Evolutionary conservation across 2,113 vertebrate species (phyloP).

Genomic region (Oostethus manadensis): DNA sequence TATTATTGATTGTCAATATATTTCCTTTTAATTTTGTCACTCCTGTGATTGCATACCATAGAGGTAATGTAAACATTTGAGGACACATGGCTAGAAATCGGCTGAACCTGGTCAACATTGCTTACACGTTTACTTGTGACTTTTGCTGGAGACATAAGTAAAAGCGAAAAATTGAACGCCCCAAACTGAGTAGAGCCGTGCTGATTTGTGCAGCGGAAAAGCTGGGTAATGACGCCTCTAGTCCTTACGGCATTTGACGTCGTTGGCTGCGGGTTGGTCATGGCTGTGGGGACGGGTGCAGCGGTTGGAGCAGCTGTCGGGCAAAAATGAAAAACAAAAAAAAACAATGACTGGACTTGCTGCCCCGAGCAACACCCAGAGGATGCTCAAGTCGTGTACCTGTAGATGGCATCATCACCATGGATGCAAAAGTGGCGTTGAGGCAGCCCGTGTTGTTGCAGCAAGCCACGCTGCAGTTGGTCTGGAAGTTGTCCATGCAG

Average conservation of each 20-base stretch:
- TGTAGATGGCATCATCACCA: not conserved
- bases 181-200: too few species aligned
- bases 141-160: too few species aligned
- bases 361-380: too few species aligned
- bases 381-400: not conserved
- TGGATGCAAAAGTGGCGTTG: not conserved
- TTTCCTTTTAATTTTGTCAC: too few species aligned
- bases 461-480: not conserved
- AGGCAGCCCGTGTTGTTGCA: not conserved
- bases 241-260: not conserved
- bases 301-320: not conserved
- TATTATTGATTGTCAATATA: too few species aligned
- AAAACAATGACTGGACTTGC: not conserved
- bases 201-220: not conserved
- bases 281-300: not conserved
- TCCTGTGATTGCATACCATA: too few species aligned
- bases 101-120: too few species aligned
- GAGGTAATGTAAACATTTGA: too few species aligned
- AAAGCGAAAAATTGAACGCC: too few species aligned
- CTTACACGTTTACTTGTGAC: too few species aligned
- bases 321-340: not conserved
- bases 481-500: not conserved
- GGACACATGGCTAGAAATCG: too few species aligned
- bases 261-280: not conserved
- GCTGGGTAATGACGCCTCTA: not conserved